phyloP scores from a whole-genome alignment of 2,888 invertebrate genomes.

The Synanthedon tipuliformis region DNA sequence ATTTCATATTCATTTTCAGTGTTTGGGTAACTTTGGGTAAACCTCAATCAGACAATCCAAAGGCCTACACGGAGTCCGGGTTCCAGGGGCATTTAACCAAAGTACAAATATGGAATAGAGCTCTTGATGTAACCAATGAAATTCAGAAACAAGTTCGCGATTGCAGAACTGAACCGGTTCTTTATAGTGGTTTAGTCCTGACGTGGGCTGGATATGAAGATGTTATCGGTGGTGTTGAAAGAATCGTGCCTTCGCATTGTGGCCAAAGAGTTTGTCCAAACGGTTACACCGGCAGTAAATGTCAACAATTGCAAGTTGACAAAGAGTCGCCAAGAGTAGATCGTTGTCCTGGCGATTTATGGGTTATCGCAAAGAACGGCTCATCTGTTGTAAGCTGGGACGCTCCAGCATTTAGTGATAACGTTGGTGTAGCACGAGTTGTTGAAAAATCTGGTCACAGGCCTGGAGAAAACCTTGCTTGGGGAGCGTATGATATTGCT shows the following conservation, averaged over 20 bases:
- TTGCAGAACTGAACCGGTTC: slow-evolving; percentile 90
- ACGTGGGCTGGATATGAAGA: slow-evolving; percentile 96
- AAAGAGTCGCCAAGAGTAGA: slow-evolving; percentile 89
- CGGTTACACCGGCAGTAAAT: slow-evolving; percentile 87
- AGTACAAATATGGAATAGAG: slow-evolving; percentile 93
- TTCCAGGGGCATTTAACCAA: slow-evolving; percentile 96
- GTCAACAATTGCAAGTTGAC: slow-evolving; percentile 85
- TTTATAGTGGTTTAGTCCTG: slow-evolving; percentile 85
- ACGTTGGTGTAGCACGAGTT: slow-evolving; percentile 82
- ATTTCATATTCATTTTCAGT: slow-evolving; percentile 41
- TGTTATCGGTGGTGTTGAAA: slow-evolving; percentile 87
- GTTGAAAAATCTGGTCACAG: slow-evolving; percentile 88
- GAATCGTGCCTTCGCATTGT: slow-evolving; percentile 91
- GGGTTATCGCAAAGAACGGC: slow-evolving; percentile 93
- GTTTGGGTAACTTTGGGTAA: slow-evolving; percentile 94
- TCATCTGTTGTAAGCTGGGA: slow-evolving; percentile 93
- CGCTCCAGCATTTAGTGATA: slow-evolving; percentile 90
- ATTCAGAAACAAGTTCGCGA: slow-evolving; percentile 94
- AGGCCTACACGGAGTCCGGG: slow-evolving; percentile 87
- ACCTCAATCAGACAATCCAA: slow-evolving; percentile 84
- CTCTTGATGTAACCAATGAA: slow-evolving; percentile 90
- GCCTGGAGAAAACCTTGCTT: slow-evolving; percentile 87
- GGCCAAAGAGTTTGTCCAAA: slow-evolving; percentile 90
- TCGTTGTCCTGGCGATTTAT: slow-evolving; percentile 92
- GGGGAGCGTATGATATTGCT: slow-evolving; percentile 93